Percentiles rank a stretch among this genome's conserved stretches.
Evolutionary conservation across 2,888 invertebrate genomes (phyloP).

Genomic region (Bedellia somnulentella): DNA sequence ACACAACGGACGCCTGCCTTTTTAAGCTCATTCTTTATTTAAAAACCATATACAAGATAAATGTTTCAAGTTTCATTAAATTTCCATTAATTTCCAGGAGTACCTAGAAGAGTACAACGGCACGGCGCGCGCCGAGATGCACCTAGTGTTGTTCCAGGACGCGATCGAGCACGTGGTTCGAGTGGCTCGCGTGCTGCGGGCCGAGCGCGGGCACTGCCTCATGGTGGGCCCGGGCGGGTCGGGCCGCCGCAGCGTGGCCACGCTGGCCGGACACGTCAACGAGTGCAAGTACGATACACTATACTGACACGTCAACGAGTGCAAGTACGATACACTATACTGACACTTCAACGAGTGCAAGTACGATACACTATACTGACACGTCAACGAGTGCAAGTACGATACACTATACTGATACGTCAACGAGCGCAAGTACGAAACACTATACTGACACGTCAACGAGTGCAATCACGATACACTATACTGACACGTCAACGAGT

Average conservation of each 20-base stretch:
- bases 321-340: constrained; percentile 78
- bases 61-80: not conserved
- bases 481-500: too few relatives aligned
- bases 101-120: constrained; percentile 86
- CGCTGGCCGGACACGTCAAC: constrained; percentile 81
- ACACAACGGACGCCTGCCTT: too few relatives aligned
- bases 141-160: constrained; percentile 84
- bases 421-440: too few relatives aligned
- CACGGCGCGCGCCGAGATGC: constrained; percentile 76
- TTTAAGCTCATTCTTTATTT: too few relatives aligned
- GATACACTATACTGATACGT: too few relatives aligned
- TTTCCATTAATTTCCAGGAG: constrained; percentile 55
- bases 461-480: too few relatives aligned
- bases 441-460: too few relatives aligned
- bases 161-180: constrained; percentile 88
- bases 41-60: not conserved
- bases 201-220: constrained; percentile 86
- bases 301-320: constrained; percentile 82
- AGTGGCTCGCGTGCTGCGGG: constrained; percentile 79
- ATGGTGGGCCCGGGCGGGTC: constrained; percentile 89
- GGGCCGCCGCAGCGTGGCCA: constrained; percentile 87
- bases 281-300: constrained; percentile 81
- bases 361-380: constrained; percentile 78
- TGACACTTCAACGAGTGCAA: constrained; percentile 85
- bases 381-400: constrained; percentile 82